Evolutionary conservation across 2,888 invertebrate genomes (phyloP), one percentile per base, ranked within the genome.

Genomic region (Lobophora halterata): DNA sequence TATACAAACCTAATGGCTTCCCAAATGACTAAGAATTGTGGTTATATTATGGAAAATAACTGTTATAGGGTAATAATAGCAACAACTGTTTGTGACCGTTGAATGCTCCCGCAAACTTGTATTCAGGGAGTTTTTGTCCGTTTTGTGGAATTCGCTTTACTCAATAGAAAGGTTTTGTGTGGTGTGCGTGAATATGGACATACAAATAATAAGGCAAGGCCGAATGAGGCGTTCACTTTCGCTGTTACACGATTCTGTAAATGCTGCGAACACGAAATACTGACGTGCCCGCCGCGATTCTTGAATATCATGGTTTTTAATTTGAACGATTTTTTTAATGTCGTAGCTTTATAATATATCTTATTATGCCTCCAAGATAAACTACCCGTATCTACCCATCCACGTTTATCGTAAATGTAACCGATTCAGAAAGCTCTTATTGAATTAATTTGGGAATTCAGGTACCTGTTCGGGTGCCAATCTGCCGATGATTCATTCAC

Each of bases 221-320:
- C 73, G 69, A 54, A 57, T 61, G 55, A 63, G 57, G 65, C 72
- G 61, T 70, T 79, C 71, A 80, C 81, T 80, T 79, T 81, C 81
- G 70, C 73, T 62, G 54, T 53, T 46, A 41, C 34, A 60, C 64
- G 54, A 65, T 73, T 70, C 64, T 60, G 59, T 55, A 60, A 67
- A 65, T 64, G 58, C 61, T 49, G 52, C 54, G 51, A 41, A 53
- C 65, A 61, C 46, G 53, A 64, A 55, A 62, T 61, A 61, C n/a
- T n/a, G n/a, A n/a, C 53, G 53, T 60, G 49, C 49, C 51, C 51
- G n/a, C n/a, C n/a, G 54, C 49, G 43, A 42, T 49, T 55, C 60
- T 63, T 56, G 40, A 39, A 36, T 56, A 59, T 55, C 55, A 53
- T 58, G 46, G 53, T 55, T 61, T 60, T 54, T 59, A 52, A n/a